Evolutionary conservation across 2,888 invertebrate genomes (phyloP).

Genomic region (Dyspetes luteomarginatus): DNA sequence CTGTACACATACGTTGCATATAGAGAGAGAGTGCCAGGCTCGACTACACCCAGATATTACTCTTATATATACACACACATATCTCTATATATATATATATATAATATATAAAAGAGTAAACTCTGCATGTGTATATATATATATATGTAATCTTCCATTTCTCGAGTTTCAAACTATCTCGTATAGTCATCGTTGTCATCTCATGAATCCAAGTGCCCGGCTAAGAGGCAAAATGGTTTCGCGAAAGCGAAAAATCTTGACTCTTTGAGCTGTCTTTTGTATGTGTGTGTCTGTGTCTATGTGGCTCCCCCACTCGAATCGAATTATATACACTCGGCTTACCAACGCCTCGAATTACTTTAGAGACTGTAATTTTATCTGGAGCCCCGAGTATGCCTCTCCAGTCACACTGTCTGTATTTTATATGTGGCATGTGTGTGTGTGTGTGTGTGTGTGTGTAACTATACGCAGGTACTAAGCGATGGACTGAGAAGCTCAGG

Average conservation of each 20-base stretch:
- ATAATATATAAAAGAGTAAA: not conserved
- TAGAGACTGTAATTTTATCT: conserved; percentile 74
- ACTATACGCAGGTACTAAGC: conserved; percentile 26
- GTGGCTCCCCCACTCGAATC: conserved; percentile 69
- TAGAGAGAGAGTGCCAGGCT: not conserved
- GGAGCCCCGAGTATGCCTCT: conserved; percentile 49
- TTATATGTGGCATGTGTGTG: not conserved
- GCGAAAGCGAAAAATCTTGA: conserved; percentile 57
- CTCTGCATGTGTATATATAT: no score
- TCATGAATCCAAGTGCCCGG: not conserved
- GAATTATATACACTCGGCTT: conserved; percentile 76
- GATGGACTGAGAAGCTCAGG: conserved; percentile 32
- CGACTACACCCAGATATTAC: no score
- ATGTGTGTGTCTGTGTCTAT: not conserved
- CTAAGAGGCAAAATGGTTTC: conserved; percentile 27
- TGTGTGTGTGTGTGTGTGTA: conserved; percentile 5
- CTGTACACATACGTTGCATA: no score
- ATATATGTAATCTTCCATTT: conserved; percentile 22
- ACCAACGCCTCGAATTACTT: conserved; percentile 73
- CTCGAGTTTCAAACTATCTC: conserved; percentile 28
- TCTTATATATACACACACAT: no score
- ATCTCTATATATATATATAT: no score
- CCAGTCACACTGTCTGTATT: conserved; percentile 10
- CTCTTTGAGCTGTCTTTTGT: not conserved
- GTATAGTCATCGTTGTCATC: conserved; percentile 17